These are phyloP conservation scores for Drosophila eugracilis DNA, from an alignment of 1,140 invertebrate genomes.

Conservation along the genomic window DNA sequence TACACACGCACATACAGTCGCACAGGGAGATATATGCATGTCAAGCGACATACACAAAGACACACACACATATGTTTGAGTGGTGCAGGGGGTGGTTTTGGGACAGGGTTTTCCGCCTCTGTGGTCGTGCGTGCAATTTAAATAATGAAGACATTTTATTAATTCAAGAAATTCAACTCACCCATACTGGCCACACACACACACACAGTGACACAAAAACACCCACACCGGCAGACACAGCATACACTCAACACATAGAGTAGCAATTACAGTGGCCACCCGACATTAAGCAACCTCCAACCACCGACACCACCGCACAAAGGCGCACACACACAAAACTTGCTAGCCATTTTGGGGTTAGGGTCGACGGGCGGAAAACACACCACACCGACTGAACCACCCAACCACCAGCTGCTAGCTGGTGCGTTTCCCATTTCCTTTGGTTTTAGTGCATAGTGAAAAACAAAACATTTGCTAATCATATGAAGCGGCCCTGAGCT, in stretches of 20 bases:
- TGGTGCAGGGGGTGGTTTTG: not conserved
- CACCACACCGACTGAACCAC: not conserved
- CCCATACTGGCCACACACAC: conserved; percentile 45
- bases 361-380: conserved; percentile 3
- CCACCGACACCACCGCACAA: conserved; percentile 27
- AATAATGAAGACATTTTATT: conserved; percentile 83
- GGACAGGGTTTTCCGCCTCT: conserved; percentile 33
- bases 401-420: conserved; percentile 16
- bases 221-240: conserved; percentile 24
- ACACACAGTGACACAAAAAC: conserved; percentile 30
- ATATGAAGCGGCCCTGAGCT: conserved; percentile 53
- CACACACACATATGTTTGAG: conserved; percentile 50
- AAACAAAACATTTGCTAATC: conserved; percentile 83
- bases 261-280: conserved; percentile 67
- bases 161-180: conserved; percentile 81
- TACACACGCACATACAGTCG: conserved; percentile 23
- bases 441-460: conserved; percentile 76
- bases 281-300: conserved; percentile 71
- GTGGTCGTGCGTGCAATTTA: conserved; percentile 80
- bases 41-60: conserved; percentile 50
- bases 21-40: conserved; percentile 28
- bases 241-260: not conserved
- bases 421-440: conserved; percentile 45
- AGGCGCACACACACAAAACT: conserved; percentile 28
- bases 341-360: conserved; percentile 43